Evolutionary conservation across 2,797 vertebrate species (phyloP).

Genomic region (Falco naumanni): DNA sequence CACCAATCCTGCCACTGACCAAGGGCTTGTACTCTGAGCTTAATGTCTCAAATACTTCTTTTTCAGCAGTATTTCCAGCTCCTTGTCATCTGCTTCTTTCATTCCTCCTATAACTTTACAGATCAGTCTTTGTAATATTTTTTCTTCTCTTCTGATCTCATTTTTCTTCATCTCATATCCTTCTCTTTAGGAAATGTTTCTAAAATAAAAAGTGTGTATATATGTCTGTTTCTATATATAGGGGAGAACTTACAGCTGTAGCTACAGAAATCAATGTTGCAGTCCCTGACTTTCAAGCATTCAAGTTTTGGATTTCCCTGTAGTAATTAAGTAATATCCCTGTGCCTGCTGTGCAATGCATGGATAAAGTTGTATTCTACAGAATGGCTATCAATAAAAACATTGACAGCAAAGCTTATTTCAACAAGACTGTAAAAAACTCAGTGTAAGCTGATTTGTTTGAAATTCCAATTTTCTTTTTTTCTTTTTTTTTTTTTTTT

Average conservation of each 20-base stretch:
- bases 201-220: background rate
- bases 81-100: background rate
- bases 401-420: background rate
- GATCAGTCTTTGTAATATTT: background rate
- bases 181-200: background rate
- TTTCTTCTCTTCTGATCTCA: background rate
- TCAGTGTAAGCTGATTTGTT: background rate
- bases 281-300: background rate
- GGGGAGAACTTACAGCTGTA: background rate
- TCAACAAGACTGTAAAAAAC: background rate
- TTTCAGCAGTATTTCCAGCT: background rate
- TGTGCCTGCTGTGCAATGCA: background rate
- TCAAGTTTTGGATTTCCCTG: background rate
- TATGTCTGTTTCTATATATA: background rate
- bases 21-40: background rate
- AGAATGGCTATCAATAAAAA: background rate
- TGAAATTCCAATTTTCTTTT: background rate
- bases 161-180: background rate
- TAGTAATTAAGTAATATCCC: background rate
- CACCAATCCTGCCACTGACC: background rate
- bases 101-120: background rate
- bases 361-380: background rate
- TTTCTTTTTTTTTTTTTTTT: background rate
- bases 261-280: background rate
- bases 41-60: background rate